phyloP scores from a whole-genome alignment of 2,113 vertebrate genomes.

The Heterotis niloticus region DNA sequence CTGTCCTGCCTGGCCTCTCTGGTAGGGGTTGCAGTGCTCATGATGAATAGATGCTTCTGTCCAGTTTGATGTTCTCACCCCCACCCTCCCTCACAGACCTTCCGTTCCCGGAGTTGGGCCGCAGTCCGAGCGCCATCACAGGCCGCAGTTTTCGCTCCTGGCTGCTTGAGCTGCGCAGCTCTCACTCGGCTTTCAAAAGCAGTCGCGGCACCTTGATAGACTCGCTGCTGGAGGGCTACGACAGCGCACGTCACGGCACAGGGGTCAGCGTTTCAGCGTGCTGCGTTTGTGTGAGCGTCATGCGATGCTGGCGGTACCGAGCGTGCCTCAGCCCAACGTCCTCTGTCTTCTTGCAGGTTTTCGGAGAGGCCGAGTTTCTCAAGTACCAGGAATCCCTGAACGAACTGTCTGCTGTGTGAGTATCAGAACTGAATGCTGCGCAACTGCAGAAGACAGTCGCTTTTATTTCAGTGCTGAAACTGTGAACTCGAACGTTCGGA shows the following conservation, averaged over 20 bases:
- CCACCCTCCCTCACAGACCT: constrained; percentile 66
- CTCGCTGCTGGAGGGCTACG: constrained; percentile 80
- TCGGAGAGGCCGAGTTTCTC: constrained; percentile 78
- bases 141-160: constrained; percentile 83
- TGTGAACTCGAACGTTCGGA: too few relatives aligned
- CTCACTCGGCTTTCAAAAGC: constrained; percentile 68
- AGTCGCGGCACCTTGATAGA: constrained; percentile 74
- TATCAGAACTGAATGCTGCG: constrained; percentile 28
- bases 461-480: too few relatives aligned
- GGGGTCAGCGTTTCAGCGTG: constrained; percentile 63
- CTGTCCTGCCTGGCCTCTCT: too few relatives aligned
- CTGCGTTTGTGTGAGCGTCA: background rate
- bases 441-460: background rate
- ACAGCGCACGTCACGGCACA: constrained; percentile 80
- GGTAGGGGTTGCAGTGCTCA: too few relatives aligned
- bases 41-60: too few relatives aligned
- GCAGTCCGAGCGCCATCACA: constrained; percentile 71
- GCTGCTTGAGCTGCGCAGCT: constrained; percentile 79
- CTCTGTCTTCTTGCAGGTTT: constrained; percentile 61
- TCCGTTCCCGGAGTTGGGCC: constrained; percentile 70
- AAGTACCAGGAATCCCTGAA: constrained; percentile 80
- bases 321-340: background rate
- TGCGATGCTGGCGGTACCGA: too few relatives aligned
- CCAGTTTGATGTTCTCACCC: background rate
- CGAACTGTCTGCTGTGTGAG: constrained; percentile 82